Evolutionary conservation across 1,140 invertebrate species (phyloP).

Genomic region (Samia ricini): DNA sequence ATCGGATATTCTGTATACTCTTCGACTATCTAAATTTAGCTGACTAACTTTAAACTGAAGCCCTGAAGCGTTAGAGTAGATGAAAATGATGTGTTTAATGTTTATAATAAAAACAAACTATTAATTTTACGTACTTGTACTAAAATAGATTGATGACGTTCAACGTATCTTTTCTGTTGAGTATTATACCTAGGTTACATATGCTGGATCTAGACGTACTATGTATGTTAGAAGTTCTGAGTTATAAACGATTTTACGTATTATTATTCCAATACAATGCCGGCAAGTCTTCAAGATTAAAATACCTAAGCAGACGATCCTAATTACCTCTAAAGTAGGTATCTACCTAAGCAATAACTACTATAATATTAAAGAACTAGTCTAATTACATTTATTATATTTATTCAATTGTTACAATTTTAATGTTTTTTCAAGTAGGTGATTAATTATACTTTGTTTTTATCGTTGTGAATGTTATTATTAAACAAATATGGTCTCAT

Average conservation of each 20-base stretch:
- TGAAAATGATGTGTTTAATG: constrained; percentile 17
- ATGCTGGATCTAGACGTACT: no score
- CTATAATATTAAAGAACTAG: neutral
- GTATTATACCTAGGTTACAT: neutral
- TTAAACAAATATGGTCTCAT: no score
- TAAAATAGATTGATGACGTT: neutral
- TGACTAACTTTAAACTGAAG: constrained; percentile 20
- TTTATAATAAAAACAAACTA: constrained; percentile 18
- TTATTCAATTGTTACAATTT: neutral
- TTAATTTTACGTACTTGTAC: neutral
- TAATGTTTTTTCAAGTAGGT: neutral
- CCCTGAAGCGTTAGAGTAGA: constrained; percentile 14
- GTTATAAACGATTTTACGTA: neutral
- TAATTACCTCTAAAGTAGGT: neutral
- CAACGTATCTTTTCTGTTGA: neutral
- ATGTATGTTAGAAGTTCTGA: neutral
- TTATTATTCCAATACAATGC: no score
- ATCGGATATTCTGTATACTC: constrained; percentile 16
- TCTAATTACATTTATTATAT: neutral
- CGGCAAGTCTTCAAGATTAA: neutral
- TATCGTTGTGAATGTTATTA: neutral
- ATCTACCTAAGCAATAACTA: neutral
- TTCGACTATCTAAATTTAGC: constrained; percentile 28
- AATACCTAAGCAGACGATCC: neutral
- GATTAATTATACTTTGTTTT: neutral